Evolutionary conservation across 2,113 vertebrate genomes (phyloP).

Genomic region (Hypomesus transpacificus): DNA sequence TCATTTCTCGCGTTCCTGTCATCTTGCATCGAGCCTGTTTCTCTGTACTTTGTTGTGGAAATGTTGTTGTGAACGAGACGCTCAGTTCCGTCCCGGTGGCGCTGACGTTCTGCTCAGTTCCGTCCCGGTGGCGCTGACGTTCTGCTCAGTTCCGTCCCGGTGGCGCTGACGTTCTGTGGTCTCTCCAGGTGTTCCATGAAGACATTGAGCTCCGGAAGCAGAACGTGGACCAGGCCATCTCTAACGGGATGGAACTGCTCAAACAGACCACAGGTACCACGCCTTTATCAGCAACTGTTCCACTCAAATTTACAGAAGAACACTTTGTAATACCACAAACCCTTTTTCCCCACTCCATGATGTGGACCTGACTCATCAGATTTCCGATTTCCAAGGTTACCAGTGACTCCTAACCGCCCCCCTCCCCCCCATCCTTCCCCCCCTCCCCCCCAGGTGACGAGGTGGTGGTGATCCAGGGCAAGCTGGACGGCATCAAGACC

Average conservation of each 20-base stretch:
- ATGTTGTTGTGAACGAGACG: not conserved
- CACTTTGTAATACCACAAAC: not conserved
- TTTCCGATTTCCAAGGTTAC: not conserved
- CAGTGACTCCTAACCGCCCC: not conserved
- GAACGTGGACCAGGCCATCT: slow-evolving; percentile 88
- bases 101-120: slow-evolving; percentile 7
- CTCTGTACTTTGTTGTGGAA: not conserved
- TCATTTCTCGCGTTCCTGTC: slow-evolving; percentile 4
- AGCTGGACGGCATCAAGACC: slow-evolving; percentile 91
- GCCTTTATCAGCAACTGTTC: not conserved
- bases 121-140: too few species aligned
- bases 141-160: accelerated
- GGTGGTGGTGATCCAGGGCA: slow-evolving; percentile 94
- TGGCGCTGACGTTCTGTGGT: slow-evolving; percentile 11
- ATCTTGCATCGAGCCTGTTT: not conserved
- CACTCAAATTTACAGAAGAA: not conserved
- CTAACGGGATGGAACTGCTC: slow-evolving; percentile 91
- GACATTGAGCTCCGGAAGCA: slow-evolving; percentile 87
- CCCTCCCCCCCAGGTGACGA: slow-evolving; percentile 81
- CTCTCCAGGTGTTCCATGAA: slow-evolving; percentile 81
- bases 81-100: not conserved
- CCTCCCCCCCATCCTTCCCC: slow-evolving; percentile 19
- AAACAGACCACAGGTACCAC: slow-evolving; percentile 91
- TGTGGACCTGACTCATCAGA: not conserved
- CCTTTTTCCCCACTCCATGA: not conserved